Evolutionary conservation across 2,797 vertebrate species (phyloP).

Genomic region (Acipenser transmontanus): DNA sequence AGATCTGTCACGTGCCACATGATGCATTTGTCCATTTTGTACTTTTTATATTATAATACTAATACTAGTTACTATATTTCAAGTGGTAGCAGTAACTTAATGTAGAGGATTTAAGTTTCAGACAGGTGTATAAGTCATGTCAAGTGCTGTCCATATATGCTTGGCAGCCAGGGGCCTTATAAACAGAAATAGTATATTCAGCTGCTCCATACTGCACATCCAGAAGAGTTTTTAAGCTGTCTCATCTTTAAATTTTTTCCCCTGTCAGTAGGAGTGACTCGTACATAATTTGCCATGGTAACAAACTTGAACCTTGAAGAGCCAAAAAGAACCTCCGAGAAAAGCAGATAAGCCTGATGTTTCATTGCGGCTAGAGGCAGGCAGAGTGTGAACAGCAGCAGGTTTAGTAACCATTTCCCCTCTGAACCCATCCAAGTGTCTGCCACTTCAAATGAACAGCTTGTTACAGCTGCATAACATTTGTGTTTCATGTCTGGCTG

Average conservation of each 20-base stretch:
- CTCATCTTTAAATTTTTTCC: not conserved
- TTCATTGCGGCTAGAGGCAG: not conserved
- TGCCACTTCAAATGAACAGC: constrained; percentile 1
- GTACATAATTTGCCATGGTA: constrained; percentile 6
- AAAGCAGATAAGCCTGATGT: not conserved
- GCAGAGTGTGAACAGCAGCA: constrained; percentile 3
- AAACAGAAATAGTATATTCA: no score
- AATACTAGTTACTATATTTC: no score
- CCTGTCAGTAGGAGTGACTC: not conserved
- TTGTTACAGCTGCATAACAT: not conserved
- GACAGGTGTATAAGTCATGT: no score
- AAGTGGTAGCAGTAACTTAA: no score
- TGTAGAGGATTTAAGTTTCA: no score
- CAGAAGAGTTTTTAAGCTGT: no score
- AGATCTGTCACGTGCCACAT: no score
- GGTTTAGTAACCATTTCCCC: not conserved
- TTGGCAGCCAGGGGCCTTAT: no score
- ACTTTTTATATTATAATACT: no score
- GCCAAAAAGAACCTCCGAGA: not conserved
- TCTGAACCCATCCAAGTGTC: not conserved
- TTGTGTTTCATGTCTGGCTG: not conserved
- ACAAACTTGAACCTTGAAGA: constrained; percentile 8
- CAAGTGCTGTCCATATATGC: no score
- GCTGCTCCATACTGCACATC: no score
- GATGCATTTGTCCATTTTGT: no score